Evolutionary conservation across 2,888 invertebrate species (phyloP), one percentile per base, ranked within the genome.

Genomic region (Antitype chi): DNA sequence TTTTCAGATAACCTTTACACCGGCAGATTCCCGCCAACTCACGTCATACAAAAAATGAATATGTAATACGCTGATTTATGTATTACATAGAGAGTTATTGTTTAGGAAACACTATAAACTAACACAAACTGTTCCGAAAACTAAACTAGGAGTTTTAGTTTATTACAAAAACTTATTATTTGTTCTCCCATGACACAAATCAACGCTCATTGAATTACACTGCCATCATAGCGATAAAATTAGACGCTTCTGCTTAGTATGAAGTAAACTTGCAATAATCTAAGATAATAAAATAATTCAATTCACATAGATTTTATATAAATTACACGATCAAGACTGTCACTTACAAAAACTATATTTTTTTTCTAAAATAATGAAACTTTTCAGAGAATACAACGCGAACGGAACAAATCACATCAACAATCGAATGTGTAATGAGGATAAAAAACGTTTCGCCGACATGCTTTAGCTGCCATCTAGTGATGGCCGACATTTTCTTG

Each of bases 361-460:
- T 77, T 62, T 95, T 94, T 94, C 90, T 90, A 90, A 90, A 91
- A 89, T 90, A 89, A 87, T 90, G 84, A 90, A 91, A 90, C 91
- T 91, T 91, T 89, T 90, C 89, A 79, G 82, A 90, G 89, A 94
- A 93, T 89, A 91, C 92, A 93, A 91, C 92, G 92, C 93, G 92
- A 95, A 94, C 93, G 93, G 93, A 94, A 95, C 95, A 95, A 93
- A 92, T 93, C 93, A 91, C 92, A 89, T 87, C 93, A 93, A 93
- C 91, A 93, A 94, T 93, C 93, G 91, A 93, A 94, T 92, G 92
- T 92, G 88, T 92, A 93, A 93, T 95, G 95, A 92, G 88, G 86
- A 91, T 93, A 94, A 95, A 95, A 95, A 95, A 92, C 90, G 90
- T 90, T 92, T 94, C 89, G 89, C 95, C 96, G 95, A 95, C 96